These are phyloP conservation scores for Heliothis virescens DNA, from an alignment of 1,140 invertebrate genomes.

Conservation along the genomic window DNA sequence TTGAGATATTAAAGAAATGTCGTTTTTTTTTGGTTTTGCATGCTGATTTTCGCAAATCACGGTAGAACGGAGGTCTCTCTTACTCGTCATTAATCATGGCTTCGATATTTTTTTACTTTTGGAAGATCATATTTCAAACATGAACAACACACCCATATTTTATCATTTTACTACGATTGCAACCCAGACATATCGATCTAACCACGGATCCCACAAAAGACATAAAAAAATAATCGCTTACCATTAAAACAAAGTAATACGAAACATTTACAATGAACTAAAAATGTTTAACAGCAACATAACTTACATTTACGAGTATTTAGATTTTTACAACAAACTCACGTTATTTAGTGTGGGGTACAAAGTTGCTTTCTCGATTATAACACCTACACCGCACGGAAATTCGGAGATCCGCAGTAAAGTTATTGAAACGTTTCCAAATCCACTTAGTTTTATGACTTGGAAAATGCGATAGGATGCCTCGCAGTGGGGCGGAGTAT, in stretches of 20 bases:
- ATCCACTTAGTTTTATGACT: conserved; percentile 83
- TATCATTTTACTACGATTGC: no score
- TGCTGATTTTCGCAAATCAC: no score
- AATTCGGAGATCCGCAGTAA: conserved; percentile 49
- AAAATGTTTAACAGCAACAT: conserved; percentile 34
- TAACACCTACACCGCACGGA: conserved; percentile 46
- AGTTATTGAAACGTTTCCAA: conserved; percentile 75
- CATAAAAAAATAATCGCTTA: neutral
- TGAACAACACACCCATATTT: no score
- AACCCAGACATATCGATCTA: neutral
- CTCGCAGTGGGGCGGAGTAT: conserved; percentile 55
- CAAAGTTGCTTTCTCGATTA: conserved; percentile 28
- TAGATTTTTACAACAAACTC: conserved; percentile 34
- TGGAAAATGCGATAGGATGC: conserved; percentile 76
- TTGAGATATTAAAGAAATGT: conserved; percentile 8
- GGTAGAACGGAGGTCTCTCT: no score
- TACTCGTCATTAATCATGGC: neutral
- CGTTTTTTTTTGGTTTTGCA: neutral
- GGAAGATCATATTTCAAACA: no score
- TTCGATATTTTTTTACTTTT: no score
- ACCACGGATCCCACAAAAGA: neutral
- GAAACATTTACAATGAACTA: conserved; percentile 27
- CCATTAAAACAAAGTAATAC: neutral
- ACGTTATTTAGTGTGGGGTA: conserved; percentile 22
- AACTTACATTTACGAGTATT: conserved; percentile 34